A percentile compares a stretch with the other conserved stretches of the same genome.
phyloP scores from a whole-genome alignment of 1,140 invertebrate species.

The Drosophila funebris region DNA sequence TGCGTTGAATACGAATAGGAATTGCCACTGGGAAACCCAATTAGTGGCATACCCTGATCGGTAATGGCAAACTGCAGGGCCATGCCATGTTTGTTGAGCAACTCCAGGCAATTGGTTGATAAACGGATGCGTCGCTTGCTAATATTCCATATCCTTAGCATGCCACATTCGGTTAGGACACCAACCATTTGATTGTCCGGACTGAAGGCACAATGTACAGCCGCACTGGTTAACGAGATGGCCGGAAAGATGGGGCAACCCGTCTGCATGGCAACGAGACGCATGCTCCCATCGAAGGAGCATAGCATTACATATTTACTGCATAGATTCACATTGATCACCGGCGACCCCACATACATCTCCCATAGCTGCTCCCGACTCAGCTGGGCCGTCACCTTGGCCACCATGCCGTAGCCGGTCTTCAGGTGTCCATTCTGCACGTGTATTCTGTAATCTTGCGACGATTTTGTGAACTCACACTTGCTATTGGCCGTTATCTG shows the following conservation, averaged over 20 bases:
- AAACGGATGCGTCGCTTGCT: conserved; percentile 35
- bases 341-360: conserved; percentile 70
- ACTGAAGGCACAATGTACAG: conserved; percentile 77
- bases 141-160: conserved; percentile 77
- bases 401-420: conserved; percentile 70
- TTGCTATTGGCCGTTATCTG: conserved; percentile 62
- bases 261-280: conserved; percentile 67
- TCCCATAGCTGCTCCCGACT: conserved; percentile 53
- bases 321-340: conserved; percentile 79
- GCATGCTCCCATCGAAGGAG: conserved; percentile 75
- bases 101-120: conserved; percentile 63
- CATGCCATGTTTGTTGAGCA: conserved; percentile 61
- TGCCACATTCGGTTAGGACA: conserved; percentile 74
- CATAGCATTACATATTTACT: conserved; percentile 77
- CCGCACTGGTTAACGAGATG: conserved; percentile 62
- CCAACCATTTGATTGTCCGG: conserved; percentile 69
- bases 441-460: conserved; percentile 67
- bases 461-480: conserved; percentile 69
- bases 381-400: conserved; percentile 59
- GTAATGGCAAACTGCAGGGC: conserved; percentile 71
- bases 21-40: conserved; percentile 71
- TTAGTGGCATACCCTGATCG: conserved; percentile 75
- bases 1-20: conserved; percentile 73
- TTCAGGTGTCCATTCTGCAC: conserved; percentile 71
- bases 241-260: conserved; percentile 73